Conservation (phyloP, 2,797 vertebrate species). For the Myotis vivesi region DNA sequence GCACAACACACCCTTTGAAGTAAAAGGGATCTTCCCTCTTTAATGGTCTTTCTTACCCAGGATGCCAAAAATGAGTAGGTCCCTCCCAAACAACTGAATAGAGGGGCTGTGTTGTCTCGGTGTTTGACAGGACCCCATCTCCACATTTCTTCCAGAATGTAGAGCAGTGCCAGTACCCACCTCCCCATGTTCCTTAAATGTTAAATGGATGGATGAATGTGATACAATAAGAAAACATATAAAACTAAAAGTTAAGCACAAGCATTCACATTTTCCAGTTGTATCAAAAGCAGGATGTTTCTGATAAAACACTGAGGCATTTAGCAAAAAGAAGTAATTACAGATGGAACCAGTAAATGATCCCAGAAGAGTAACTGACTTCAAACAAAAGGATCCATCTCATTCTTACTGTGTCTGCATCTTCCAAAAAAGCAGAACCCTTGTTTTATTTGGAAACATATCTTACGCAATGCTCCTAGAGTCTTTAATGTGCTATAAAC, state of each 20-base stretch:
- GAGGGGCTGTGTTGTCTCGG: not conserved
- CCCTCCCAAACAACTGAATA: not conserved
- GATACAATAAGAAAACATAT: not conserved
- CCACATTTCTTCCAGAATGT: not conserved
- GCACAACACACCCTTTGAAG: conserved; percentile 58
- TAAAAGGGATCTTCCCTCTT: conserved; percentile 33
- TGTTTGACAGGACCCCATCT: not conserved
- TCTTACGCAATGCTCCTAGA: not conserved
- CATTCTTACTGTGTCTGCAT: not conserved
- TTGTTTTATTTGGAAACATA: conserved; percentile 35
- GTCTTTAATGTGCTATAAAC: not conserved
- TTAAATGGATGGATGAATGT: conserved; percentile 56
- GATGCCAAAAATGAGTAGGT: not conserved
- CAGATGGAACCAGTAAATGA: conserved; percentile 47
- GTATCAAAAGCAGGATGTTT: conserved; percentile 43
- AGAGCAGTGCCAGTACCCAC: not conserved
- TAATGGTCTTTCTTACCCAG: conserved; percentile 43
- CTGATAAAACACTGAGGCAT: conserved; percentile 39
- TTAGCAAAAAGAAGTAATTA: conserved; percentile 56
- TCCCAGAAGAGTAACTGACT: conserved; percentile 49
- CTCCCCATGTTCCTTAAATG: not conserved
- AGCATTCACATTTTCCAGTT: conserved; percentile 57
- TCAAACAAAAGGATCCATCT: not conserved
- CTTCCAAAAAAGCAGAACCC: not conserved
- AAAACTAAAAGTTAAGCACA: conserved; percentile 51